These are phyloP conservation scores for Drosophila kambysellisi DNA, from an alignment of 2,888 invertebrate genomes.

Conservation along the genomic window DNA sequence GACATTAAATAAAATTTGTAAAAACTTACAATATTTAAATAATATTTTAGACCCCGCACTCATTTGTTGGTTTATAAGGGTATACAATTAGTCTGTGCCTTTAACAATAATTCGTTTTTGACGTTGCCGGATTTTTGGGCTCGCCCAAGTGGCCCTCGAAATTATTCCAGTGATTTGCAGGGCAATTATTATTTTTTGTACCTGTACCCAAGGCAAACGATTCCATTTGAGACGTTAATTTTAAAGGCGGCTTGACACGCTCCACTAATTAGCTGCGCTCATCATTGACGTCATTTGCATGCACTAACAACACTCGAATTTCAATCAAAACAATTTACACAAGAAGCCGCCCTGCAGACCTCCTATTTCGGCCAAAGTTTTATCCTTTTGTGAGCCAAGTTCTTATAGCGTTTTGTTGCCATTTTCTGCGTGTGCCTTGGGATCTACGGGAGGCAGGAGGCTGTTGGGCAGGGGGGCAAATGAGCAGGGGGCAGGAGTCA, in stretches of 20 bases:
- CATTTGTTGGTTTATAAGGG: neutral
- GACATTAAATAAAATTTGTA: neutral
- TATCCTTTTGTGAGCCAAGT: conserved; percentile 47
- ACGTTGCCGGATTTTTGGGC: conserved; percentile 12
- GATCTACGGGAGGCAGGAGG: neutral
- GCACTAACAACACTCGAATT: conserved; percentile 45
- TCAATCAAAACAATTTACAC: conserved; percentile 54
- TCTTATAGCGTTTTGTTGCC: conserved; percentile 42
- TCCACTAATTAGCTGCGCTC: conserved; percentile 51
- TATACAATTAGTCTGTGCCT: neutral
- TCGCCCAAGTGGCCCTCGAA: conserved; percentile 15
- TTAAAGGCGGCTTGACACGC: conserved; percentile 41
- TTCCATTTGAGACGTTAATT: conserved; percentile 28
- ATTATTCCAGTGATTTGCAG: conserved; percentile 19
- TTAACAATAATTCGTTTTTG: neutral
- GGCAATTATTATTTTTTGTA: neutral
- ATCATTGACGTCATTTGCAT: conserved; percentile 68
- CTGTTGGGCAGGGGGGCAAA: neutral
- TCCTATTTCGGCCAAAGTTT: conserved; percentile 4
- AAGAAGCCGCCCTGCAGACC: neutral
- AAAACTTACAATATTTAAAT: neutral
- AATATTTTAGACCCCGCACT: neutral
- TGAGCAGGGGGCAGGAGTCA: neutral
- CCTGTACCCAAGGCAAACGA: conserved; percentile 2
- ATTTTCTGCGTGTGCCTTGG: conserved; percentile 21